Evolutionary conservation across 2,113 vertebrate species (phyloP), one percentile per base, ranked within the genome.

Genomic region (Corythaeola cristata): DNA sequence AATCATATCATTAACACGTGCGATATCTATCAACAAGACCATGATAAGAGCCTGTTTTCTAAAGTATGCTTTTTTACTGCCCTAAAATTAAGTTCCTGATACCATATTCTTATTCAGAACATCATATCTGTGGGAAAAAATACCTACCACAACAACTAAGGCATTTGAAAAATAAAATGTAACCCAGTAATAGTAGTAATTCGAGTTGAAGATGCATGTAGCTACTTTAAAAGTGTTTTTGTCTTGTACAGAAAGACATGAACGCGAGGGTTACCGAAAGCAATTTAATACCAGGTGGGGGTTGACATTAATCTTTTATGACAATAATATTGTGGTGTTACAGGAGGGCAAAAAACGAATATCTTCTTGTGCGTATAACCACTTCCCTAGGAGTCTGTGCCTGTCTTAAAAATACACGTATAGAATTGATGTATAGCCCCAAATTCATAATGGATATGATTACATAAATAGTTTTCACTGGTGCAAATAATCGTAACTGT

Each of bases 281-380:
- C 93, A 96, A 95, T 97, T 94, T 96, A 97, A 63, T 96, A 91
- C 80, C 91, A 97, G 94, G 97, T 96, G 85, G 96, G 92, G 93
- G 94, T 77, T 97, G 91, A 94, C 96, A 97, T 97, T 97, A 96
- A 96, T 97, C 95, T 97, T 97, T 96, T 88, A 97, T 97, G 97
- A 97, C 94, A 96, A 96, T 97, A 97, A 97, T 96, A 97, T 91
- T 89, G 93, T 60, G 93, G 89, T 94, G 93, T 96, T 97, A 88
- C 85, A 73, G 93, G 68, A 97, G 93, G 95, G 94, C 96, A 96
- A 96, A 96, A 96, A 91, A 23, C 12, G 9, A 94, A n/a, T 96
- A 85, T 88, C 91, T 95, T 53, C 87, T 67, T 53, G 69, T 80
- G 87, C 14, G 0, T 62, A 76, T n/a, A 96, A 67, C 91, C 84